phyloP scores from a whole-genome alignment of 2,113 vertebrate genomes.

The Orycteropus afer region DNA sequence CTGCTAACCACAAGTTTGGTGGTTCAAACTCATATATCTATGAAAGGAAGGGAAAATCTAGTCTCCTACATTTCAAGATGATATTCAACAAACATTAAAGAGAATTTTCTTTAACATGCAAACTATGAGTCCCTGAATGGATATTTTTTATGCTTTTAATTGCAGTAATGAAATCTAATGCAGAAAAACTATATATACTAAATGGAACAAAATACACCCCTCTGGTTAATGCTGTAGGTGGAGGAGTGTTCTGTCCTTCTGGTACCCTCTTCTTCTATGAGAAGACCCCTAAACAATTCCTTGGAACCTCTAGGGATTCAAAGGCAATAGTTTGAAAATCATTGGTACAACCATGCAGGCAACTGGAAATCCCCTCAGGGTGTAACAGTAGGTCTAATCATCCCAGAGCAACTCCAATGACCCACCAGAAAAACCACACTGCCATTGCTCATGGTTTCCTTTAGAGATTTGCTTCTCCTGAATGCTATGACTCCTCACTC shows the following conservation, averaged over 20 bases:
- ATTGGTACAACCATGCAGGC: background rate
- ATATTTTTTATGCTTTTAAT: slow-evolving; percentile 8
- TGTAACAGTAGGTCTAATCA: background rate
- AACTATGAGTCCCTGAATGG: background rate
- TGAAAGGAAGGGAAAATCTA: background rate
- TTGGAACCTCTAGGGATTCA: background rate
- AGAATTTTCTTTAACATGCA: background rate
- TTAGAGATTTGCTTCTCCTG: background rate
- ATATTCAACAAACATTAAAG: background rate
- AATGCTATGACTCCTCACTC: background rate
- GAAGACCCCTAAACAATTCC: background rate
- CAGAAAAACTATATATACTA: background rate
- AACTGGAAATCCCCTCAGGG: background rate
- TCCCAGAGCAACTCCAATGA: background rate
- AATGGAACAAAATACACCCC: background rate
- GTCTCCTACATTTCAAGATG: slow-evolving; percentile 1
- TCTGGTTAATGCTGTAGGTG: background rate
- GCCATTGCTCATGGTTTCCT: background rate
- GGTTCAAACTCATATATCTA: no score
- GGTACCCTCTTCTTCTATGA: background rate
- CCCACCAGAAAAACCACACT: background rate
- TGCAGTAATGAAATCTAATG: background rate
- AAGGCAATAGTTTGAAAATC: background rate
- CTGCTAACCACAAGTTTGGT: no score
- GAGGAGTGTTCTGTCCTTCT: background rate